Percentiles rank a stretch among this genome's conserved stretches.
Conservation (phyloP, 2,113 vertebrate species). For the Sinocyclocheilus grahami region DNA sequence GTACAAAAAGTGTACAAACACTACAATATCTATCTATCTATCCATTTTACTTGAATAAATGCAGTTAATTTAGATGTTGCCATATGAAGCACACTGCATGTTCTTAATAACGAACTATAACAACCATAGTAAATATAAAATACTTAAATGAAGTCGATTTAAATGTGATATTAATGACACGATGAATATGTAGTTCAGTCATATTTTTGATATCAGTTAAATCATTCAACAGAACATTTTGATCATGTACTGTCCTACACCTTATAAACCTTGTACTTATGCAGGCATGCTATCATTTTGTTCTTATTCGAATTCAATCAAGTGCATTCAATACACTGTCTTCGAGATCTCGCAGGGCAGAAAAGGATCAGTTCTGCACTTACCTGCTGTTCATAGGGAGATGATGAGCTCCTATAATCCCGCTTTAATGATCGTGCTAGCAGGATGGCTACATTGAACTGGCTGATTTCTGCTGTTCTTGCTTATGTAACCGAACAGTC, state of each 20-base stretch:
- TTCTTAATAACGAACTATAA: neutral
- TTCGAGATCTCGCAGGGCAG: neutral
- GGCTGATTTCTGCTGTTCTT: neutral
- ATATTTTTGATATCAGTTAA: neutral
- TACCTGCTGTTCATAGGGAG: neutral
- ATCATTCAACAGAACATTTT: neutral
- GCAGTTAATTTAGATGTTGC: neutral
- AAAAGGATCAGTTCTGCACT: neutral
- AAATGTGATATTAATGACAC: neutral
- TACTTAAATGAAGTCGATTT: neutral
- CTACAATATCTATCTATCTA: neutral
- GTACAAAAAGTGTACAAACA: too few species aligned
- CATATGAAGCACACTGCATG: neutral
- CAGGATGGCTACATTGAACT: constrained; percentile 1
- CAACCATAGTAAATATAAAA: neutral
- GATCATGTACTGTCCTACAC: neutral
- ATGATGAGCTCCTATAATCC: neutral
- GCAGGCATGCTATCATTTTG: neutral
- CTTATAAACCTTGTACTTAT: neutral
- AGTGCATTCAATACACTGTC: neutral
- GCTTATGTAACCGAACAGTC: neutral
- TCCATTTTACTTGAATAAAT: neutral
- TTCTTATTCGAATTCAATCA: neutral
- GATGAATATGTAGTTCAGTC: neutral
- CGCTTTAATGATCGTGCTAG: neutral